Evolutionary conservation across 2,797 vertebrate genomes (phyloP).

Genomic region (Diplodus puntazzo): DNA sequence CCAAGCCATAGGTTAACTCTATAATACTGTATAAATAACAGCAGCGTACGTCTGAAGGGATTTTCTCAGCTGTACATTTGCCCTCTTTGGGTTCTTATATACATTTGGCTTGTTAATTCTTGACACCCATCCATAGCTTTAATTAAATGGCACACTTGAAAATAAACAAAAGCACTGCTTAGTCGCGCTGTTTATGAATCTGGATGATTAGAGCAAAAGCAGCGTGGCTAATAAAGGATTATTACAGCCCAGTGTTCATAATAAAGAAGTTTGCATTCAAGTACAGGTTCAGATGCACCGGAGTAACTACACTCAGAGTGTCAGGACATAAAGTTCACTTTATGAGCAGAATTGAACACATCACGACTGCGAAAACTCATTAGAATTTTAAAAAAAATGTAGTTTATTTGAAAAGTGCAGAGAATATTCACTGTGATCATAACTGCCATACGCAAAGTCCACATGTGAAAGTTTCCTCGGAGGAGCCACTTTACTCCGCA

Average conservation of each 20-base stretch:
- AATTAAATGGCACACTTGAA: conserved; percentile 59
- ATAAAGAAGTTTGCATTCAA: conserved; percentile 5
- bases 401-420: background rate
- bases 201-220: conserved; percentile 44
- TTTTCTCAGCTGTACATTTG: conserved; percentile 14
- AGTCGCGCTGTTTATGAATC: conserved; percentile 30
- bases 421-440: conserved; percentile 24
- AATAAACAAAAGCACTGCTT: conserved; percentile 28
- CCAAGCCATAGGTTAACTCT: conserved; percentile 29
- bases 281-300: background rate
- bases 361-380: background rate
- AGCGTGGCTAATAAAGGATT: conserved; percentile 53
- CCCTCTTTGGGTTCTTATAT: conserved; percentile 10
- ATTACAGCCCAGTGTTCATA: conserved; percentile 15
- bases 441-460: conserved; percentile 15
- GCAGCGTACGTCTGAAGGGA: conserved; percentile 5
- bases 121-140: conserved; percentile 45
- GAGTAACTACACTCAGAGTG: background rate
- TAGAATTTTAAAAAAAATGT: background rate
- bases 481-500: conserved; percentile 24
- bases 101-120: conserved; percentile 27
- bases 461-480: conserved; percentile 32
- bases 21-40: conserved; percentile 36
- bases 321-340: background rate
- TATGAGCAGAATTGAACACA: background rate